Conservation (phyloP, 2,797 vertebrate species). For the Vipera ursinii region DNA sequence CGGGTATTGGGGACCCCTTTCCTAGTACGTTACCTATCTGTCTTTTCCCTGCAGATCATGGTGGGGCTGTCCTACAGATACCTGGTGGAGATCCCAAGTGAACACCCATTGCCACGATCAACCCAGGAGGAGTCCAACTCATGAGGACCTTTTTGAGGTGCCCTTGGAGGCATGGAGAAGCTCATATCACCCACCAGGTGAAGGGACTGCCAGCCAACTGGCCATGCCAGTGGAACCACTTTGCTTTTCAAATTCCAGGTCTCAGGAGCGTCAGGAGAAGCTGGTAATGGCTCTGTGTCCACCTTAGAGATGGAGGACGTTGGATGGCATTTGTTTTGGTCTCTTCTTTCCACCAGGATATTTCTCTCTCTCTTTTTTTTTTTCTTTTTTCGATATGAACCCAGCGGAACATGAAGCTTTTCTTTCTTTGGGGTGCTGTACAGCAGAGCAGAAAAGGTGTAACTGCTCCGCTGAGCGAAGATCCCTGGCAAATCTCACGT, state of each 20-base stretch:
- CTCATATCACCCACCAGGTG: not conserved
- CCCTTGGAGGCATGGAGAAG: not conserved
- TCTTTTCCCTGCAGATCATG: conserved; percentile 69
- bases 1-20: no score
- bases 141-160: not conserved
- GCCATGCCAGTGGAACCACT: not conserved
- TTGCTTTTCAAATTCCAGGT: not conserved
- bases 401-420: not conserved
- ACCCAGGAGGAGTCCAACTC: conserved; percentile 8
- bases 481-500: not conserved
- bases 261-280: not conserved
- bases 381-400: not conserved
- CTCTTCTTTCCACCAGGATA: not conserved
- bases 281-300: not conserved
- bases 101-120: not conserved
- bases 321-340: not conserved
- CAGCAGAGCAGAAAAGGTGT: not conserved
- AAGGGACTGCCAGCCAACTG: not conserved
- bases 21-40: no score
- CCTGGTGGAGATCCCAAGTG: conserved; percentile 68
- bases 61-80: conserved; percentile 75
- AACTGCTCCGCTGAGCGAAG: not conserved
- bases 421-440: not conserved
- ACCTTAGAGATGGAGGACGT: not conserved
- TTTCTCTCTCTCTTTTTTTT: not conserved